Conservation (phyloP, 2,113 vertebrate genomes). For the Sturnira hondurensis region DNA sequence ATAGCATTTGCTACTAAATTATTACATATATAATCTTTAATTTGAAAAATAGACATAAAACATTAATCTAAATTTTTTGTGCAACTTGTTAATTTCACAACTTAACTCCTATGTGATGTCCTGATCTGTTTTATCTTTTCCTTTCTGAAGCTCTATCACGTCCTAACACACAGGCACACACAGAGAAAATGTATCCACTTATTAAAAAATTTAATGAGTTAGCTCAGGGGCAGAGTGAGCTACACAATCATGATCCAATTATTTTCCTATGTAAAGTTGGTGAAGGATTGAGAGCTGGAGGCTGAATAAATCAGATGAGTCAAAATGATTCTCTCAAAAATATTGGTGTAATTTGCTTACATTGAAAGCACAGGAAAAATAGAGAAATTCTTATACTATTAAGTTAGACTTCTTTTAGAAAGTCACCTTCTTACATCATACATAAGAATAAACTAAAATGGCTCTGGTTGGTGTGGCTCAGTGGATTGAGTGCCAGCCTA, state of each 20-base stretch:
- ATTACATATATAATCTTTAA: background rate
- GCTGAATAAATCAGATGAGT: background rate
- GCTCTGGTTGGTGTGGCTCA: too few species aligned
- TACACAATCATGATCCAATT: background rate
- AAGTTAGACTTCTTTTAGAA: background rate
- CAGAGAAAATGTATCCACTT: background rate
- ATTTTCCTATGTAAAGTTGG: background rate
- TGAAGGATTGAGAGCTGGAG: background rate
- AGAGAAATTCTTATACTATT: background rate
- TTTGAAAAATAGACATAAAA: background rate
- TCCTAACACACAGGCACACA: background rate
- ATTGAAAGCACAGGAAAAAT: background rate
- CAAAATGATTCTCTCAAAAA: background rate
- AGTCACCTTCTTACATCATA: background rate
- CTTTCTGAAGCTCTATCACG: background rate
- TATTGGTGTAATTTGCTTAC: background rate
- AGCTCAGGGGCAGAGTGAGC: background rate
- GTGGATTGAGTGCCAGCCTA: too few species aligned
- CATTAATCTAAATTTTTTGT: background rate
- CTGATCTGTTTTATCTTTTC: background rate
- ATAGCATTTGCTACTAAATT: background rate
- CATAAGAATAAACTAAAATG: background rate
- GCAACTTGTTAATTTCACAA: background rate
- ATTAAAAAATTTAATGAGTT: background rate
- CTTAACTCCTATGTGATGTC: background rate